phyloP scores from a whole-genome alignment of 2,888 invertebrate species.

The Chaitophorus viminalis region DNA sequence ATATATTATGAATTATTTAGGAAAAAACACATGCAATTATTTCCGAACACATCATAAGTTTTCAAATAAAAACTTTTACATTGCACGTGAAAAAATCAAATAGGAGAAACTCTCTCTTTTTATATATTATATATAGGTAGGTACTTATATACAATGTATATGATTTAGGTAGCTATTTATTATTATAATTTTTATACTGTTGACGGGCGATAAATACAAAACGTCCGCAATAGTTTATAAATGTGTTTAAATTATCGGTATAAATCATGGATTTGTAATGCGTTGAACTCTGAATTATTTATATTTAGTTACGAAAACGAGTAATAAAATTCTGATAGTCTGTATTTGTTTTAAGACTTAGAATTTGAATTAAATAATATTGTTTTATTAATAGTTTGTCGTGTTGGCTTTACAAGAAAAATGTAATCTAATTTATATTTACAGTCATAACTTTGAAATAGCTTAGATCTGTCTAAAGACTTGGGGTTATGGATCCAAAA shows the following conservation, averaged over 20 bases:
- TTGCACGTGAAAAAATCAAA: neutral
- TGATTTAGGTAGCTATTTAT: neutral
- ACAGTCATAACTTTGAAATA: neutral
- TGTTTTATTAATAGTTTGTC: neutral
- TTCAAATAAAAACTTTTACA: neutral
- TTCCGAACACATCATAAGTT: neutral
- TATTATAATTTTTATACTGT: neutral
- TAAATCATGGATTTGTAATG: neutral
- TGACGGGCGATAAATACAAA: neutral
- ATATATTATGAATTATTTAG: neutral
- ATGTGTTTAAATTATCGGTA: neutral
- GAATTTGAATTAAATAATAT: neutral
- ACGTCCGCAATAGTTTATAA: neutral
- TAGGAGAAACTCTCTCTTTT: neutral
- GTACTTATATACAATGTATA: neutral
- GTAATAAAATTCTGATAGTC: neutral
- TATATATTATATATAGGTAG: neutral
- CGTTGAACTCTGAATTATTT: neutral
- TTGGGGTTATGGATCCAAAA: neutral
- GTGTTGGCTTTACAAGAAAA: neutral
- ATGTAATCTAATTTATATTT: neutral
- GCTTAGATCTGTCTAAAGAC: neutral
- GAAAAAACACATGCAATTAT: neutral
- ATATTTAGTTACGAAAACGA: neutral
- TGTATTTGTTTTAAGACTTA: neutral